Base-by-base conservation (phyloP, 2,797 vertebrate species). In the Diplodus puntazzo region DNA sequence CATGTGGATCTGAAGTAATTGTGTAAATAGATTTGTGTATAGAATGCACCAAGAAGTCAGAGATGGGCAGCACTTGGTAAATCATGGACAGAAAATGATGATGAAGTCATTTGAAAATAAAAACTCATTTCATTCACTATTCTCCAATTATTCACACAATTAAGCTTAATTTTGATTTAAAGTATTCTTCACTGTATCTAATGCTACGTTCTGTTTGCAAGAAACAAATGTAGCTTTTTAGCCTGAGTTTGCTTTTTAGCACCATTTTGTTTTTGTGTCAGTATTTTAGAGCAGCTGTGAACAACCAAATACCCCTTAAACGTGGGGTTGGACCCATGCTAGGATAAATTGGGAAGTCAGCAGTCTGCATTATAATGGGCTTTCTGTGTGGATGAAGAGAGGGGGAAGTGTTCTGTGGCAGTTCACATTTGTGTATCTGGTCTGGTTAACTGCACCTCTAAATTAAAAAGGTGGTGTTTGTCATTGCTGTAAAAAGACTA, bases 21-120 rank as follows among this genome's bases (percentile, higher is more conserved):
- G 71, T 95, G 91, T 94, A 92, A 80, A 93, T 89, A 94, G 52
- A 86, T 88, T 75, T 94, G 91, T 94, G 92, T 89, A 94, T 93
- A 93, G 69, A 90, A 82, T 65, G 74, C 77, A 88, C 73, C 82
- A 85, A 89, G 86, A 86, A 81, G 75, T 82, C 82, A 79, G 73
- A 76, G 73, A 72, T 55, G 60, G 75, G 68, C 73, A 83, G 80
- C 88, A 85, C 90, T 87, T 86, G 74, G 84, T 86, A 67, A 73
- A 73, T 82, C 45, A 79, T 73, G 74, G 75, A 83, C 62, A 21
- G 63, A 75, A 75, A 84, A 85, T 75, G n/a, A 84, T 80, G 79
- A 69, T 87, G 64, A 77, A 79, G 76, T 85, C 64, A 84, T 90
- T 90, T 87, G 72, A 87, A 88, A 94, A 93, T 93, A 89, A 94